Evolutionary conservation across 2,888 invertebrate species (phyloP).

Genomic region (Acronicta alni): DNA sequence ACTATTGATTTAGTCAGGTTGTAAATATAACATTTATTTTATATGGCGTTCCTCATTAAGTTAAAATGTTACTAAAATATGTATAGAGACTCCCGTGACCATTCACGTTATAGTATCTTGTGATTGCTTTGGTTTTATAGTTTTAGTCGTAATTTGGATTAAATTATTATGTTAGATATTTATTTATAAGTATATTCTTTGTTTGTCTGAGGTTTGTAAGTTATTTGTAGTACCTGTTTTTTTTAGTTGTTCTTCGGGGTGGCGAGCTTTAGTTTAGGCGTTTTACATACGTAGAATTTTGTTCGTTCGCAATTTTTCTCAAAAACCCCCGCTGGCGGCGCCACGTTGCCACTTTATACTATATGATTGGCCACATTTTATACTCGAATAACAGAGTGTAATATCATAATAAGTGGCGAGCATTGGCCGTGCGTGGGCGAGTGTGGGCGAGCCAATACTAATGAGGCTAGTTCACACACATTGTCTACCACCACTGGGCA

Average conservation of each 20-base stretch:
- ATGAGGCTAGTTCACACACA: conserved; percentile 73
- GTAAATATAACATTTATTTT: conserved; percentile 62
- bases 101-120: conserved; percentile 35
- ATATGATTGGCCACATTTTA: conserved; percentile 46
- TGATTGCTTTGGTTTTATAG: conserved; percentile 52
- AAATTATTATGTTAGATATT: conserved; percentile 3
- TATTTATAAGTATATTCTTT: conserved; percentile 11
- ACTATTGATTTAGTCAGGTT: conserved; percentile 63
- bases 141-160: conserved; percentile 44
- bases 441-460: conserved; percentile 66
- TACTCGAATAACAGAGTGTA: conserved; percentile 41
- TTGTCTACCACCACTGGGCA: conserved; percentile 53
- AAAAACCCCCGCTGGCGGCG: background rate
- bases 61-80: conserved; percentile 53
- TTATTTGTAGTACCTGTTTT: too few species aligned
- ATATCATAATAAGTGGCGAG: conserved; percentile 57
- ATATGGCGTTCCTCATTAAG: conserved; percentile 60
- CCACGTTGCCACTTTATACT: background rate
- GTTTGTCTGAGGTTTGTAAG: conserved; percentile 9
- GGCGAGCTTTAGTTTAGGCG: background rate
- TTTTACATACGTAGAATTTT: background rate
- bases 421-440: conserved; percentile 59
- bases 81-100: conserved; percentile 48
- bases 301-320: background rate
- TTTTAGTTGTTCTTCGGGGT: too few species aligned